Evolutionary conservation across 2,797 vertebrate species (phyloP), one percentile per base, ranked within the genome.

Genomic region (Dendrocincla tyrannina): DNA sequence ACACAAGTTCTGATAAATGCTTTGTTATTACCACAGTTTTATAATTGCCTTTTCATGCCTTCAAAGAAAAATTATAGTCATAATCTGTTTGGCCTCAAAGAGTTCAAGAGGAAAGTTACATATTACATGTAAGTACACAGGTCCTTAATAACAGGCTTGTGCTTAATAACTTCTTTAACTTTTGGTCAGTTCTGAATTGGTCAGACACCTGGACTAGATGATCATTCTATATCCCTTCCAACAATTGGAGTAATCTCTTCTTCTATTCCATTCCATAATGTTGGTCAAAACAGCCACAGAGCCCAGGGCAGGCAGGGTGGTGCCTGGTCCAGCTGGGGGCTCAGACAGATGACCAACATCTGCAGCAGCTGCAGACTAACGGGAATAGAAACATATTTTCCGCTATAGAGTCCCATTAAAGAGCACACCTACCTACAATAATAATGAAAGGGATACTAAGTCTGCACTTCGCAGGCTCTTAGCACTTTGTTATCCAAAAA

Each of bases 271-370:
- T 16, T 47, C 56, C 23, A 39, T 20, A 33, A 28, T 20, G 27
- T 5, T 44, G 50, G 24, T 53, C 56, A 63, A n/a, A 83, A 28
- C 56, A 72, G 59, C 10, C 59, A 10, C 23, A 72, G 58, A 52
- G 5, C 5, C 30, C 37, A 27, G 24, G 55, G 46, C n/a, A 68
- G 46, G 49, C 17, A 75, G 28, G 27, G 16, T 22, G 22, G 3
- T 46, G 74, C 27, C 44, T 39, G 2, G 25, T n/a, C 47, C 75
- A 70, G 22, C 17, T 7, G 0, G 0, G 11, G 11, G 14, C 47
- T 56, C 46, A n/a, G n/a, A n/a, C n/a, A n/a, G n/a, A n/a, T n/a
- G n/a, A n/a, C n/a, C n/a, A 15, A 15, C 15, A 44, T 39, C 46
- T 42, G n/a, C 75, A 76, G n/a, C 22, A 20, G 25, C 42, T 73